These are phyloP conservation scores for Anolis carolinensis DNA, from an alignment of 2,113 vertebrate species.

Conservation along the genomic window DNA sequence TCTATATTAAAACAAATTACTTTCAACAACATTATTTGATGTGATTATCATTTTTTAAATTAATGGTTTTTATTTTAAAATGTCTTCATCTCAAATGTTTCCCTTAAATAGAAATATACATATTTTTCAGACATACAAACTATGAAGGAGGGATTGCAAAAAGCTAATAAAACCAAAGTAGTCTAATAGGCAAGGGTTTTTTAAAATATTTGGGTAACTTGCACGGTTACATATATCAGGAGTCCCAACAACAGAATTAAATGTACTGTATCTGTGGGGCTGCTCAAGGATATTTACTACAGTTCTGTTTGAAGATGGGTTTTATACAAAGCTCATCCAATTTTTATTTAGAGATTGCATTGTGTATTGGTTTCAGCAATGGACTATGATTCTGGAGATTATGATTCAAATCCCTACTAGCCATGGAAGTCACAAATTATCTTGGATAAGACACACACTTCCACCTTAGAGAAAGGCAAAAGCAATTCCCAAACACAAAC, in stretches of 20 bases:
- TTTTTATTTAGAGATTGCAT: too few relatives aligned
- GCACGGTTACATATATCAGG: neutral
- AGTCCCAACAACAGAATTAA: neutral
- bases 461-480: too few relatives aligned
- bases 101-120: neutral
- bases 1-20: neutral
- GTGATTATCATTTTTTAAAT: neutral
- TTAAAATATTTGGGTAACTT: neutral
- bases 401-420: too few relatives aligned
- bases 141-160: rapidly evolving
- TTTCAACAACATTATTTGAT: neutral
- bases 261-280: neutral
- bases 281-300: neutral
- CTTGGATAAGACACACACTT: too few relatives aligned
- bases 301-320: neutral
- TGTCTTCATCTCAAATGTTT: neutral
- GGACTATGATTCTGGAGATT: too few relatives aligned
- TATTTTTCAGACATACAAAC: conserved; percentile 23
- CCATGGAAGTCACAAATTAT: too few relatives aligned
- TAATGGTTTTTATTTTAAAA: neutral
- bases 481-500: too few relatives aligned
- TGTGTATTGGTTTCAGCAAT: too few relatives aligned
- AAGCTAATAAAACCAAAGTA: rapidly evolving
- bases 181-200: neutral
- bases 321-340: neutral